Conservation (phyloP, 92 coral and sea anemone genomes). For the Porites divaricata region DNA sequence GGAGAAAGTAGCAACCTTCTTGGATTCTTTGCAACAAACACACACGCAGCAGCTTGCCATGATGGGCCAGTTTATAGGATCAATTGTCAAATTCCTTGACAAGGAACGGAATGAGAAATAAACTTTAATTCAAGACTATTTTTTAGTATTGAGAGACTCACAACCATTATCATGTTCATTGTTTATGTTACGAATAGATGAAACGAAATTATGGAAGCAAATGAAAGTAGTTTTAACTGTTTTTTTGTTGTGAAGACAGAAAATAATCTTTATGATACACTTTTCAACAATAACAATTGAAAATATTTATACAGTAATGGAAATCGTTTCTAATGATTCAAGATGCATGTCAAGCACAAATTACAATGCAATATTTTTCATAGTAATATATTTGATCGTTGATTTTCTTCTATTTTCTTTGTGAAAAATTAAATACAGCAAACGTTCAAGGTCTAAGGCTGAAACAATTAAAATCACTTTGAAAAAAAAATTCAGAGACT, state of each 20-base stretch:
- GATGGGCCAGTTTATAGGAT: too few species aligned
- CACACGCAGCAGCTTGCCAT: constrained; percentile 24
- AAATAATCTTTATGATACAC: too few species aligned
- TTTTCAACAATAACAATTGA: too few species aligned
- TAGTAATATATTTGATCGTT: background rate
- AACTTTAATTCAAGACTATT: constrained; percentile 15
- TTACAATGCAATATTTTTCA: too few species aligned
- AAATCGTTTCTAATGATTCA: background rate
- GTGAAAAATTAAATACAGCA: constrained; percentile 7
- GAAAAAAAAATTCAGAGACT: too few species aligned
- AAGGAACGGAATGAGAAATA: background rate
- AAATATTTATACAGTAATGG: background rate
- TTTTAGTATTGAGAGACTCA: too few species aligned
- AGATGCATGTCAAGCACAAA: background rate
- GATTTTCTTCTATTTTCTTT: too few species aligned
- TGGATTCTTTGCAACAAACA: background rate
- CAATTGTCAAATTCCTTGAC: background rate
- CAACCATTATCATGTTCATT: too few species aligned
- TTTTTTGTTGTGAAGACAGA: constrained; percentile 9
- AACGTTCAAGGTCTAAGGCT: too few species aligned
- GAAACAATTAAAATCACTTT: too few species aligned
- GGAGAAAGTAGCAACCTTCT: background rate
- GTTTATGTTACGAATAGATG: background rate
- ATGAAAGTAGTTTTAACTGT: constrained; percentile 13
- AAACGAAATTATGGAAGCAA: constrained; percentile 14